Evolutionary conservation across 2,888 invertebrate genomes (phyloP).

Genomic region (Deroplatys truncata): DNA sequence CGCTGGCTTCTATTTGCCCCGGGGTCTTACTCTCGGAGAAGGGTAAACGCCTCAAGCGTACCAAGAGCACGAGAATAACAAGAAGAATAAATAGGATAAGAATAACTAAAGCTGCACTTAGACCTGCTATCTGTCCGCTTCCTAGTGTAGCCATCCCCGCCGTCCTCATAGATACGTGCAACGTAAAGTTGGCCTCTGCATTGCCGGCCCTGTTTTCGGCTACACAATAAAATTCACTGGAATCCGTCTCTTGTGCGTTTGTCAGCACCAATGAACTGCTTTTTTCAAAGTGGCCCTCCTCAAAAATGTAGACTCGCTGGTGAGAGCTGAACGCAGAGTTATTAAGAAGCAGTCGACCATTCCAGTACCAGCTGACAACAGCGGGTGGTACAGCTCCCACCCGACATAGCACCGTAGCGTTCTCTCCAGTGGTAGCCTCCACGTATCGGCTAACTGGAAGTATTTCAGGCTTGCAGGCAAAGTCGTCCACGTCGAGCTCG

Average conservation of each 20-base stretch:
- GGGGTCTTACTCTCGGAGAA: constrained; percentile 73
- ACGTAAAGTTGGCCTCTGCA: constrained; percentile 83
- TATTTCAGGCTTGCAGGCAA: constrained; percentile 76
- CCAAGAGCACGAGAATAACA: constrained; percentile 66
- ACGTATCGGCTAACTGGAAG: constrained; percentile 67
- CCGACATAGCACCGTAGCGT: constrained; percentile 77
- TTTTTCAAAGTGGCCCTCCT: constrained; percentile 72
- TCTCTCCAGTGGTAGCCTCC: constrained; percentile 75
- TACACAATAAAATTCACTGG: constrained; percentile 82
- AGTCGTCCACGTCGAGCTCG: constrained; percentile 74
- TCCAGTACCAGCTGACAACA: constrained; percentile 82
- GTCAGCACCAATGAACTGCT: constrained; percentile 71
- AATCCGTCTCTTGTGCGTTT: constrained; percentile 78
- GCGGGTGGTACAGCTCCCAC: constrained; percentile 79
- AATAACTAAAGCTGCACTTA: constrained; percentile 76
- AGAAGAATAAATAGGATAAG: constrained; percentile 71
- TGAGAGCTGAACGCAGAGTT: constrained; percentile 74
- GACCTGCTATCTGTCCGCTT: constrained; percentile 79
- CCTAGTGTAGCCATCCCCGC: constrained; percentile 78
- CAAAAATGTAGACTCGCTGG: constrained; percentile 70
- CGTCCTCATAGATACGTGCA: constrained; percentile 72
- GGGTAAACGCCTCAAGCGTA: constrained; percentile 69
- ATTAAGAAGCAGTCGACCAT: constrained; percentile 71
- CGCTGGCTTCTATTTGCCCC: constrained; percentile 65
- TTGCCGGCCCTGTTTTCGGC: constrained; percentile 87